Conservation (phyloP, 1,140 invertebrate species). For the Nixonia krombeini region DNA sequence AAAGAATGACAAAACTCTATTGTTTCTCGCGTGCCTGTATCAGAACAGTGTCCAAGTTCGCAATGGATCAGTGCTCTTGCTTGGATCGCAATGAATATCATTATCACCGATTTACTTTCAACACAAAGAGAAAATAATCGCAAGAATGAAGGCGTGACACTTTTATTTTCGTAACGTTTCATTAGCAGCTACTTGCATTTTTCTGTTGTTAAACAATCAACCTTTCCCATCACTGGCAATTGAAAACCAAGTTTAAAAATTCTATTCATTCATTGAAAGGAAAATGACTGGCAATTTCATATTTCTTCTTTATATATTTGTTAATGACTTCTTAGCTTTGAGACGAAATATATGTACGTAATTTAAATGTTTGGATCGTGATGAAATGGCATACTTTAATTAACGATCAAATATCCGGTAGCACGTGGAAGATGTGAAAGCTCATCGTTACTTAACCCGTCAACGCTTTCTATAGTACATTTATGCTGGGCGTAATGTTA, state of each 20-base stretch:
- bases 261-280: too few species aligned
- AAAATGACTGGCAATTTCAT: too few species aligned
- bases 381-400: conserved; percentile 26
- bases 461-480: conserved; percentile 12
- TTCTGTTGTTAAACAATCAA: neutral
- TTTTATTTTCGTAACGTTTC: conserved; percentile 30
- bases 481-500: conserved; percentile 24
- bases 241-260: too few species aligned
- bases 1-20: conserved; percentile 43
- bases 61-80: conserved; percentile 55
- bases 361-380: neutral
- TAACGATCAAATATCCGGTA: conserved; percentile 22
- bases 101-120: conserved; percentile 55
- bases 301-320: too few species aligned
- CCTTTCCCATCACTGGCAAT: too few species aligned
- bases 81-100: conserved; percentile 54
- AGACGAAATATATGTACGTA: too few species aligned
- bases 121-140: conserved; percentile 48
- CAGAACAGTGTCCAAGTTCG: conserved; percentile 52
- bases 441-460: conserved; percentile 23
- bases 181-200: conserved; percentile 17
- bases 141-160: conserved; percentile 40
- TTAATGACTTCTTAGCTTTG: too few species aligned
- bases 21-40: conserved; percentile 44
- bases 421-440: conserved; percentile 12